Evolutionary conservation across 2,888 invertebrate species (phyloP).

Genomic region (Anthrax anthrax): DNA sequence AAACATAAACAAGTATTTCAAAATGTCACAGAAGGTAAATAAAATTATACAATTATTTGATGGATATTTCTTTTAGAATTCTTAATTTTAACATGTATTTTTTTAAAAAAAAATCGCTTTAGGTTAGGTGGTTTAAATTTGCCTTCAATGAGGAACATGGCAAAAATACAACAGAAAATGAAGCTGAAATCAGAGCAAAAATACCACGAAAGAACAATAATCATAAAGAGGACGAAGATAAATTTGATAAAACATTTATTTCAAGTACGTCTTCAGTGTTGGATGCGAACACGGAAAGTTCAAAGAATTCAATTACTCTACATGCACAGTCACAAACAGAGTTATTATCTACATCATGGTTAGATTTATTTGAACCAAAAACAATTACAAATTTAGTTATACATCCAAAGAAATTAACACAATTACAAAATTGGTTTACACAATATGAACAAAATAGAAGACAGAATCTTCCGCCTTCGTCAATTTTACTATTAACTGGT

Average conservation of each 20-base stretch:
- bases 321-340: background rate
- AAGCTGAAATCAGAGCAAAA: background rate
- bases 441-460: slow-evolving; percentile 18
- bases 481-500: slow-evolving; percentile 59
- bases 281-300: background rate
- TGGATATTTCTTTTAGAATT: too few relatives aligned
- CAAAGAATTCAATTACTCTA: background rate
- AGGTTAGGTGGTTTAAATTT: slow-evolving; percentile 10
- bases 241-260: background rate
- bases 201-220: background rate
- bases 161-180: too few relatives aligned
- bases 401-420: slow-evolving; percentile 57
- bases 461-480: slow-evolving; percentile 24
- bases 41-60: too few relatives aligned
- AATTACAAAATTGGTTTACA: slow-evolving; percentile 53
- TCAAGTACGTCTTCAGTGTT: background rate
- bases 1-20: too few relatives aligned
- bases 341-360: slow-evolving; percentile 36
- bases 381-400: slow-evolving; percentile 51
- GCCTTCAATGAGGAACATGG: slow-evolving; percentile 3
- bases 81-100: too few relatives aligned
- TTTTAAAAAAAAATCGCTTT: background rate
- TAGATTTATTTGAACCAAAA: slow-evolving; percentile 45
- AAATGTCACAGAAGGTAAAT: too few relatives aligned
- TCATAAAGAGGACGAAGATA: background rate